Evolutionary conservation across 2,113 vertebrate species (phyloP), one percentile per base, ranked within the genome.

Genomic region (Puffinus mauretanicus): DNA sequence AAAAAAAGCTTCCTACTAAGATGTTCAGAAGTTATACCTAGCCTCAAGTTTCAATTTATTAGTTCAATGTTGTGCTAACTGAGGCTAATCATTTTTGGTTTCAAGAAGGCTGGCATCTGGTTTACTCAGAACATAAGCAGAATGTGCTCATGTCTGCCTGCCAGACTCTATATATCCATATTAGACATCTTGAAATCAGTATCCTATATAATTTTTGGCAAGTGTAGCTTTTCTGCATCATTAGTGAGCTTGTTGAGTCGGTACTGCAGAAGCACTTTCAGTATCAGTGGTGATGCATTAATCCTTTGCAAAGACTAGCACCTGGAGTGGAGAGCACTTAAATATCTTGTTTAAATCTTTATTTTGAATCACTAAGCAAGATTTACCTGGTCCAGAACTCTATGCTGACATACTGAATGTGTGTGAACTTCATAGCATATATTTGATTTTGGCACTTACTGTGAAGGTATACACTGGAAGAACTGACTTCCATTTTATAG

Each of bases 1-100:
- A 58, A 34, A 24, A 57, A 70, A 73, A 40, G 0, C 4, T 82
- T 65, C 11, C 15, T 1, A 11, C 11, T 36, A 18, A 61, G 18
- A 14, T 25, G 5, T 64, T 82, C 10, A 57, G 26, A 77, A 77
- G 16, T 69, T 77, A 44, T 6, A 36, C 7, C 14, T 52, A 47
- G 8, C 11, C 13, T 82, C 22, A 55, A 38, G 7, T 72, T 93
- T 79, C 8, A 40, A 7, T 58, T 58, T 70, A 26, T n/a, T 60
- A 8, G 25, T 61, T 69, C 22, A 40, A 3, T 24, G 2, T 38
- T 0, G 0, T 19, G 12, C 17, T 64, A 38, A 27, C 20, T 11
- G 18, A 44, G 18, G 22, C 6, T 65, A 40, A 40, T 24, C 0
- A 0, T 1, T 65, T 92, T 52, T 61, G 9, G 3, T 83, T 91